phyloP scores from a whole-genome alignment of 2,113 vertebrate species.

The Butorides virescens region DNA sequence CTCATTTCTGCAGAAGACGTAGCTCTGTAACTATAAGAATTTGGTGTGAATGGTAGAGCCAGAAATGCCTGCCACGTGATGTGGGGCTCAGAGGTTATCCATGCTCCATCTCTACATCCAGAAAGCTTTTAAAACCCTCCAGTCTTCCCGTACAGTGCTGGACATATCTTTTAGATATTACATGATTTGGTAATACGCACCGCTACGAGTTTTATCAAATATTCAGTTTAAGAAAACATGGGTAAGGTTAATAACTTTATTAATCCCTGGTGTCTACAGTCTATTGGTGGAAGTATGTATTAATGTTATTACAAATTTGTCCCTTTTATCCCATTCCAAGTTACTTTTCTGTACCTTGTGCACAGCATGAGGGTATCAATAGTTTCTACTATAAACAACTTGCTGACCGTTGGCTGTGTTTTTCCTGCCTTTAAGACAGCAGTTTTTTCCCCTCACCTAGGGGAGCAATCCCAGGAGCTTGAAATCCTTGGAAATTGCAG shows the following conservation, averaged over 20 bases:
- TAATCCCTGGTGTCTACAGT: background rate
- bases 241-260: background rate
- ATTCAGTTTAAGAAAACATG: background rate
- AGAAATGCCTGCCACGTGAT: accelerated
- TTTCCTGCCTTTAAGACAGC: background rate
- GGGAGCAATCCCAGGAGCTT: background rate
- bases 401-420: background rate
- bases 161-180: background rate
- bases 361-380: background rate
- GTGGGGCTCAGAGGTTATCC: background rate
- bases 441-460: background rate
- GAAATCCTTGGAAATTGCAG: background rate
- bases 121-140: background rate
- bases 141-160: background rate
- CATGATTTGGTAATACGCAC: background rate
- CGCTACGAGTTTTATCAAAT: background rate
- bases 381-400: background rate
- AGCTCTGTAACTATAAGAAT: background rate
- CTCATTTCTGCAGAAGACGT: background rate
- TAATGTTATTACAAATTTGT: background rate
- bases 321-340: slow-evolving; percentile 23
- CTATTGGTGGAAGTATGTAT: background rate
- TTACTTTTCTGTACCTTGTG: background rate
- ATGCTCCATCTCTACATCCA: background rate
- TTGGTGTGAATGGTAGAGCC: background rate